Evolutionary conservation across 2,113 vertebrate species (phyloP).

Genomic region (Heteronetta atricapilla): DNA sequence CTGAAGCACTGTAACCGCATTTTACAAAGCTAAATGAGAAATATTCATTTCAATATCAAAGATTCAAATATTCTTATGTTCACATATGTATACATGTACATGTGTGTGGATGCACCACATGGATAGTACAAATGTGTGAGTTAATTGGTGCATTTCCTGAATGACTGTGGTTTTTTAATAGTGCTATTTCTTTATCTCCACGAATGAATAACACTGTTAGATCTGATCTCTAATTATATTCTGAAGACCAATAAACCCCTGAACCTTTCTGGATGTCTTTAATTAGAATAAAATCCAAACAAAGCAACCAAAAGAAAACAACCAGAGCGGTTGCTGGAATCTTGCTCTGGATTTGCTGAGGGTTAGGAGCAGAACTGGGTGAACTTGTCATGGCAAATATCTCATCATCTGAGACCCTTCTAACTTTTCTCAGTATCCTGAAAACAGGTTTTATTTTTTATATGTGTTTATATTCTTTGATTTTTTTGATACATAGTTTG

Average conservation of each 20-base stretch:
- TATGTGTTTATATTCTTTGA: not conserved
- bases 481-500: not conserved
- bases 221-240: not conserved
- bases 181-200: not conserved
- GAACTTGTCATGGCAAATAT: not conserved
- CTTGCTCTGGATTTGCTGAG: not conserved
- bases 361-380: not conserved
- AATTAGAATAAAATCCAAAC: conserved; percentile 7
- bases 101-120: not conserved
- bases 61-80: not conserved
- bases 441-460: not conserved
- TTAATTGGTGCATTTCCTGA: not conserved
- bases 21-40: not conserved
- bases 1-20: not conserved
- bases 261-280: not conserved
- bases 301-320: not conserved
- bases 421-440: not conserved
- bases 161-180: not conserved
- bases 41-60: not conserved
- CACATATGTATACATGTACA: accelerated
- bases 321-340: not conserved
- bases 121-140: not conserved
- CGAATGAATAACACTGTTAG: not conserved
- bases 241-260: not conserved
- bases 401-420: not conserved